Percentiles rank a stretch among this genome's conserved stretches.
phyloP scores from a whole-genome alignment of 2,888 invertebrate species.

The Sinhomidia bicolor region DNA sequence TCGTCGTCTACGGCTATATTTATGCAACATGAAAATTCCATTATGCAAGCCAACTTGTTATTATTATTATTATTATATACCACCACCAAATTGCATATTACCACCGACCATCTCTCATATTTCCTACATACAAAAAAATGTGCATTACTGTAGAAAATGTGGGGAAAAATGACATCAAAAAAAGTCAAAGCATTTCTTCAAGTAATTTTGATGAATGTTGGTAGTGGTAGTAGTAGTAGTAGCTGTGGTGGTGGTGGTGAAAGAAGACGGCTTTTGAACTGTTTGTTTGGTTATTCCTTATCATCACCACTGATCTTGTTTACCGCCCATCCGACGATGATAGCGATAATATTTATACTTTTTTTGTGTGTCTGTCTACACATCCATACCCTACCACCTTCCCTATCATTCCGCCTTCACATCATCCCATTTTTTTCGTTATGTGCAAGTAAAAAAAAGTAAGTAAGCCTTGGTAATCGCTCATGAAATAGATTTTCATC shows the following conservation, averaged over 20 bases:
- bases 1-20: background rate
- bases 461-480: background rate
- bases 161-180: background rate
- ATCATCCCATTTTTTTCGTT: no score
- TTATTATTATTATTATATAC: background rate
- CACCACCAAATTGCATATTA: background rate
- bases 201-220: conserved; percentile 32
- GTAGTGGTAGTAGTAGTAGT: background rate
- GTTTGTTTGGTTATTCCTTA: background rate
- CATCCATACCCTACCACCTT: no score
- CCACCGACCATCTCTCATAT: no score
- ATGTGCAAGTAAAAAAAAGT: background rate
- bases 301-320: background rate
- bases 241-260: no score
- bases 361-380: no score
- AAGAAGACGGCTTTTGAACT: background rate
- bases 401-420: no score
- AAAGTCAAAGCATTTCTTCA: background rate
- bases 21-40: conserved; percentile 23
- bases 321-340: no score
- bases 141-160: background rate
- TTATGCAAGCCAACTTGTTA: background rate
- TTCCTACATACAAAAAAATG: no score
- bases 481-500: conserved; percentile 19
- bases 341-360: no score